Evolutionary conservation across 2,113 vertebrate species (phyloP).

Genomic region (Lucifuga dentata): DNA sequence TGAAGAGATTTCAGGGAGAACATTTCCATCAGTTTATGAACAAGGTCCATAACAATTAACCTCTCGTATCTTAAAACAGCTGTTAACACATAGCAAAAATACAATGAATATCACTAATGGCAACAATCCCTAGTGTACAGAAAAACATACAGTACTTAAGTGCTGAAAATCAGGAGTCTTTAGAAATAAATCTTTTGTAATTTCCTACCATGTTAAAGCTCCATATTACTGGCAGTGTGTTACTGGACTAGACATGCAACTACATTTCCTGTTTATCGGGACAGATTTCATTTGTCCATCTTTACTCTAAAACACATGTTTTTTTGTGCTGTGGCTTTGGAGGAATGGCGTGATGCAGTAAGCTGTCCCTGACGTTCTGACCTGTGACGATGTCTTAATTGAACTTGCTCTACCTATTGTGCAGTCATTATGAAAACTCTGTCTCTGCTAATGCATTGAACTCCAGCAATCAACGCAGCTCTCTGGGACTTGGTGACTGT

Average conservation of each 20-base stretch:
- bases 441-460: slow-evolving; percentile 10
- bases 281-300: neutral
- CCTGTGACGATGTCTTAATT: slow-evolving; percentile 44
- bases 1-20: slow-evolving; percentile 12
- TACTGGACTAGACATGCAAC: slow-evolving; percentile 41
- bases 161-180: slow-evolving; percentile 12
- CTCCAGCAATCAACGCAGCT: slow-evolving; percentile 41
- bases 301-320: slow-evolving; percentile 14
- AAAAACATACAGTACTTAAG: neutral
- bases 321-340: slow-evolving; percentile 28
- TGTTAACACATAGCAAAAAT: slow-evolving; percentile 13
- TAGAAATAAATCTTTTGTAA: neutral
- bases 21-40: slow-evolving; percentile 32
- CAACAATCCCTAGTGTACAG: neutral
- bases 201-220: slow-evolving; percentile 38
- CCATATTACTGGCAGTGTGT: slow-evolving; percentile 28
- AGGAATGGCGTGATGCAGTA: slow-evolving; percentile 9
- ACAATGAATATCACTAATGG: neutral
- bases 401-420: slow-evolving; percentile 22
- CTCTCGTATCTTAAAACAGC: slow-evolving; percentile 21
- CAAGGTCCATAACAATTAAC: slow-evolving; percentile 22
- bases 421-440: slow-evolving; percentile 32
- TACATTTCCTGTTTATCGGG: neutral
- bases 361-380: slow-evolving; percentile 36
- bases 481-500: slow-evolving; percentile 32